Base-by-base conservation (phyloP, 1,140 invertebrate genomes). In the Matsumurasca onukii region DNA sequence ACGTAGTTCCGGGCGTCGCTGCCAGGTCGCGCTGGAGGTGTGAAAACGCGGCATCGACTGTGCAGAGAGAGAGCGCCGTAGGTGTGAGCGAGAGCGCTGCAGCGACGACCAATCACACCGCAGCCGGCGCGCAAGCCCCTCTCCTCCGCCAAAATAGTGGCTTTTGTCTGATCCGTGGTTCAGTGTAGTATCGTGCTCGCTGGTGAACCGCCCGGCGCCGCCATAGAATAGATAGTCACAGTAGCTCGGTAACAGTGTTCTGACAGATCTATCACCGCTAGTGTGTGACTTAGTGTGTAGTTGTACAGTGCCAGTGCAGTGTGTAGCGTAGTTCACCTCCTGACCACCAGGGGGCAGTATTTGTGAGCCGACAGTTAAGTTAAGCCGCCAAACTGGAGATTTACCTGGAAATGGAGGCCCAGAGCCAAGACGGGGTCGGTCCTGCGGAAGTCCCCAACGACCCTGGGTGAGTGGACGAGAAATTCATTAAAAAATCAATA, bases 371-470 rank as follows among this genome's bases (percentile, higher is more conserved):
- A 29, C 20, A 31, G 29, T 63, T 20, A 30, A 3, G 20, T 5
- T 17, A 31, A 63, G 31, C 59, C n/a, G 27, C 59, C 29, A 63
- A 29, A 17, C 59, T 63, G 59, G 59, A 63, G 31, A 63, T 63
- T 20, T 63, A 63, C 29, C 59, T 63, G 24, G 59, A 63, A 66
- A 70, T 73, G 72, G 72, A 73, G 63, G 57, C 69, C 27, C 71
- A 73, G 63, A 69, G 55, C 66, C 71, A 72, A 57, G 72, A 73
- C 27, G 72, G 70, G 27, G 65, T 69, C 17, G 72, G 69, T 22
- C 67, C 69, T 29, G 69, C 72, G 20, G 72, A 73, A 57, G 72
- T 73, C n/a, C 72, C 69, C 22, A 73, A 73, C 34, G 72, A 73
- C 57, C 72, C 72, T 66, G 72, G 72, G 72, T 73, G 55, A 61